These are phyloP conservation scores for Nephrotoma flavescens DNA, from an alignment of 2,888 invertebrate species.

Conservation along the genomic window DNA sequence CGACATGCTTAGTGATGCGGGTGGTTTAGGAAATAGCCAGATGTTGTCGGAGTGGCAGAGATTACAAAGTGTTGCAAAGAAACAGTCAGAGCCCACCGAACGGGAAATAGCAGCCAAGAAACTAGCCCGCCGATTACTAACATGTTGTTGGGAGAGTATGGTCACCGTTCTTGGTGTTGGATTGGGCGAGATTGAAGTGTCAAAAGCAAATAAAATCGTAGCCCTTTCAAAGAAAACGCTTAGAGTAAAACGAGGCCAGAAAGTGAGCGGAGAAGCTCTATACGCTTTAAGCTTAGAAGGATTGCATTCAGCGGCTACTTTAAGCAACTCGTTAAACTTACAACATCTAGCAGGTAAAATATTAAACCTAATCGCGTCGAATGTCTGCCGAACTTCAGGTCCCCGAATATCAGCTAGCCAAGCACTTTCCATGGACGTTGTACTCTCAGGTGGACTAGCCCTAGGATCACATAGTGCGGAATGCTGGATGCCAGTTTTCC, in stretches of 20 bases:
- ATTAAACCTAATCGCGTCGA: slow-evolving; percentile 68
- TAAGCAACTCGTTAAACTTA: slow-evolving; percentile 76
- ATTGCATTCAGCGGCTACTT: slow-evolving; percentile 77
- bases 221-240: slow-evolving; percentile 39
- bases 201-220: slow-evolving; percentile 40
- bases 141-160: slow-evolving; percentile 86
- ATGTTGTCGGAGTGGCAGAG: slow-evolving; percentile 78
- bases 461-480: slow-evolving; percentile 83
- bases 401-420: slow-evolving; percentile 74
- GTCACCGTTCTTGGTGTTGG: slow-evolving; percentile 74
- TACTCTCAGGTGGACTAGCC: slow-evolving; percentile 75
- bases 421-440: slow-evolving; percentile 81
- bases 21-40: slow-evolving; percentile 69
- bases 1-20: slow-evolving; percentile 50
- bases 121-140: slow-evolving; percentile 59
- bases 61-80: slow-evolving; percentile 57
- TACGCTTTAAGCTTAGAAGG: slow-evolving; percentile 80
- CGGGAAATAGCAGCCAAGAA: slow-evolving; percentile 67
- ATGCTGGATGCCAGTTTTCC: slow-evolving; percentile 93
- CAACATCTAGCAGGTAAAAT: slow-evolving; percentile 86
- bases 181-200: slow-evolving; percentile 37
- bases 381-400: slow-evolving; percentile 71
- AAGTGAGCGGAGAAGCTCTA: slow-evolving; percentile 53
- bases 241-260: slow-evolving; percentile 33
- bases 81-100: slow-evolving; percentile 48